Base-by-base conservation (phyloP, 2,888 invertebrate genomes). In the Mechanitis mazaeus region DNA sequence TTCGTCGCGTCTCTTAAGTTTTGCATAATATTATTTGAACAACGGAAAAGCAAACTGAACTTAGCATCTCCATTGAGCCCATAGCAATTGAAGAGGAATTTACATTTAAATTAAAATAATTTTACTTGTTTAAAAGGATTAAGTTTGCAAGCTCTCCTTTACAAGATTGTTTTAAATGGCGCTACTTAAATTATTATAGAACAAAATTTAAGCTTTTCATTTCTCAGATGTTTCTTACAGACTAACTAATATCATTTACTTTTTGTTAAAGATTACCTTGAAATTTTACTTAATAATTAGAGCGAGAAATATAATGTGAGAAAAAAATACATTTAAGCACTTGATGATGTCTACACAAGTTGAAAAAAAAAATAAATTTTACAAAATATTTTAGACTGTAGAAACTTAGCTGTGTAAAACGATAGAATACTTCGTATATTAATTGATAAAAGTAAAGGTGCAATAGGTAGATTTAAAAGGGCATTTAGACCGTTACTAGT, bases 71-170 rank as follows among this genome's bases (percentile, higher is more conserved):
- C 74, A 80, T 84, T 79, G 77, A 78, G 71, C 70, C 66, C 76
- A 74, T 78, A 75, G 79, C 78, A 80, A 78, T 78, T 70, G 75
- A 68, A 68, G 58, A 63, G 60, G 68, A 80, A 86, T 86, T 86
- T 78, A 78, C 85, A 86, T 86, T 77, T 81, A 81, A 86, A 85
- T 83, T 77, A 79, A 76, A 77, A 79, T 81, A 81, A 84, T 86
- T 85, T 86, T 81, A 75, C 80, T 80, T 84, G 83, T 85, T 84
- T 81, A 78, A 82, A 81, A 73, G 80, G 79, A 83, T 80, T 79
- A 76, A 81, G 78, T 81, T 81, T 72, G 66, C 65, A 74, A 78
- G 78, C 71, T 76, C 76, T 76, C 76, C 74, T 72, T 75, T 62
- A 65, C 62, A 59, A 55, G 55, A 45, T 59, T 55, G 38, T 54